A percentile compares a stretch with the other conserved stretches of the same genome.
phyloP scores from a whole-genome alignment of 2,888 invertebrate species.

The Napeogenes sylphis region DNA sequence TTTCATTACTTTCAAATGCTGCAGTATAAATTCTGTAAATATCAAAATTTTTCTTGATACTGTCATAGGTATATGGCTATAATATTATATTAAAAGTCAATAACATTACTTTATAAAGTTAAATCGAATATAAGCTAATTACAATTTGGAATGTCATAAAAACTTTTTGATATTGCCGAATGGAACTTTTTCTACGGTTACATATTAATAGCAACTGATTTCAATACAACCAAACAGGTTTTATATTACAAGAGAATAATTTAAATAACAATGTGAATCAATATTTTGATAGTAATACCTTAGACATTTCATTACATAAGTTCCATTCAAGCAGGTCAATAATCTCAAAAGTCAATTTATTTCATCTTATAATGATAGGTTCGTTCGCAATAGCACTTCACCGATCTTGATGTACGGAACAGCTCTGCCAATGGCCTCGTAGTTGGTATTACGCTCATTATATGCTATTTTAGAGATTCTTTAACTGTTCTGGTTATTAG shows the following conservation, averaged over 20 bases:
- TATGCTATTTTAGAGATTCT: slow-evolving; percentile 23
- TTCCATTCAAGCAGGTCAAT: slow-evolving; percentile 17
- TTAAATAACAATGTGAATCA: too few species aligned
- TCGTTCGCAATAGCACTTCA: slow-evolving; percentile 13
- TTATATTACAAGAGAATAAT: too few species aligned
- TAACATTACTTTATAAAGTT: too few species aligned
- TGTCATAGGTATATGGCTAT: too few species aligned
- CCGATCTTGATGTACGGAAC: slow-evolving; percentile 18
- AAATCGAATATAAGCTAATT: too few species aligned
- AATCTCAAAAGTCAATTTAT: slow-evolving; percentile 24
- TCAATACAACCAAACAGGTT: too few species aligned
- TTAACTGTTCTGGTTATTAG: slow-evolving; percentile 22
- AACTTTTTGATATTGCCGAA: slow-evolving; percentile 5
- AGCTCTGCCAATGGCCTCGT: slow-evolving; percentile 28
- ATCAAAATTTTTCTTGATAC: too few species aligned
- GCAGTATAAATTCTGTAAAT: too few species aligned
- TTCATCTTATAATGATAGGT: slow-evolving; percentile 18
- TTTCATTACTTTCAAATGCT: not conserved
- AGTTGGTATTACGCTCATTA: slow-evolving; percentile 19
- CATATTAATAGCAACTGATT: too few species aligned
- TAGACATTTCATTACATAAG: slow-evolving; percentile 12
- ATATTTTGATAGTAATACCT: slow-evolving; percentile 1
- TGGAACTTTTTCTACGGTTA: not conserved
- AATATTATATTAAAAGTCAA: too few species aligned
- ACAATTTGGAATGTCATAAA: too few species aligned